Evolutionary conservation across 2,113 vertebrate species (phyloP).

Genomic region (Cynopterus brachyotis): DNA sequence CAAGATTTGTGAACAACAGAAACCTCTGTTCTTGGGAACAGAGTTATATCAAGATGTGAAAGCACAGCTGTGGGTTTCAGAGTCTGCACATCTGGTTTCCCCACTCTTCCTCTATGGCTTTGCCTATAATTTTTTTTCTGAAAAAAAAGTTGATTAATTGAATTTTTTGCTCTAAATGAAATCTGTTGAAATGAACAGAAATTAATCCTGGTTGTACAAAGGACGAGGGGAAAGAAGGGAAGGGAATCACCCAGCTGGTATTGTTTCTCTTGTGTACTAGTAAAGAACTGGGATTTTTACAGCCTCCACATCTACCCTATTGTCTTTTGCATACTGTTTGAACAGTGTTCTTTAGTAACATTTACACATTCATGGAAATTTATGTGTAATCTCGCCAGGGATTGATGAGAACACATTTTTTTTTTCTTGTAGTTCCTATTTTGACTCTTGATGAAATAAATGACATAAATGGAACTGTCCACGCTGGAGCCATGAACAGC

Average conservation of each 20-base stretch:
- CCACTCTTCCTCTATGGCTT: neutral
- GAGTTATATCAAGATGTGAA: slow-evolving; percentile 37
- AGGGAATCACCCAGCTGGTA: neutral
- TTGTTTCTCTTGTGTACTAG: neutral
- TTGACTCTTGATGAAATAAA: neutral
- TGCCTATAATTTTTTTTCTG: neutral
- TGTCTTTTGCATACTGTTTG: neutral
- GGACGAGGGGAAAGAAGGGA: accelerated
- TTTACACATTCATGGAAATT: neutral
- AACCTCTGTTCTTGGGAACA: slow-evolving; percentile 49
- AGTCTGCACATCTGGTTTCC: neutral
- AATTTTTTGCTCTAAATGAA: neutral
- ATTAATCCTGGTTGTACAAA: neutral
- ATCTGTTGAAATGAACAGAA: neutral
- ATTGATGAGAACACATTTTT: neutral
- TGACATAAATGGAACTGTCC: neutral
- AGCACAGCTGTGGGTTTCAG: slow-evolving; percentile 71
- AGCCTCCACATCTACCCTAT: neutral
- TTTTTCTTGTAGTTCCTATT: neutral
- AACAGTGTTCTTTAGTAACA: neutral
- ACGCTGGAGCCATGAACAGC: neutral
- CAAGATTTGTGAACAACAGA: slow-evolving; percentile 21
- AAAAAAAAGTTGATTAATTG: neutral
- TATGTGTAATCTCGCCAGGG: neutral
- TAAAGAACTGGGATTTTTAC: neutral